Evolutionary conservation across 2,113 vertebrate species (phyloP), one percentile per base, ranked within the genome.

Genomic region (Caranx ignobilis): DNA sequence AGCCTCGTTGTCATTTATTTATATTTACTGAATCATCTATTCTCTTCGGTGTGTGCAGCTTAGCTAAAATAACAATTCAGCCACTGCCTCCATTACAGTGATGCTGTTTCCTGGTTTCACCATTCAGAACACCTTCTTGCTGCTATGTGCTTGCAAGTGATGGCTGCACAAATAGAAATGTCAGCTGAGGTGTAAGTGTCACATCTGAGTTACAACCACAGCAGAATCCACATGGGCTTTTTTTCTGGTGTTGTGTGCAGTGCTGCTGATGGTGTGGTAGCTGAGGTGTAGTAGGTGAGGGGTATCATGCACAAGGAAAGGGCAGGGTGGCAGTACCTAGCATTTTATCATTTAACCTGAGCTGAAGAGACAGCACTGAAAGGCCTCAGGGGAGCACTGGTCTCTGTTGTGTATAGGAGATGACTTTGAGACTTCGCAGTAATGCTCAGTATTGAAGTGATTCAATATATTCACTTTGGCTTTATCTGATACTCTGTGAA

Each of bases 321-420:
- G 57, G 62, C 77, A 64, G 65, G 35, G 43, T n/a, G 32, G 59
- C 21, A 64, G 68, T 34, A 35, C 11, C 3, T 71, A 37, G 57
- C 26, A 63, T 72, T 79, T 74, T 61, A 83, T 79, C 77, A 68
- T 81, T 75, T n/a, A 75, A 84, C 76, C 52, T 72, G 70, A 66
- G 31, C 71, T 70, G 50, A 67, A 79, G 61, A 64, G 75, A 55
- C 48, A 47, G 62, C 57, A 13, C 6, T 52, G 55, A 81, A 62
- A 68, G 47, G 39, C 60, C 79, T 66, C 63, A 55, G 68, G 67
- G 55, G 55, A 57, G 43, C n/a, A 50, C 52, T 41, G 66, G 70
- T 76, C 43, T 78, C 50, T 60, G 57, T 37, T 67, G 77, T 56
- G 31, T 34, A 47, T 13, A 21, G 62, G 35, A 71, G 70, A 68